phyloP scores from a whole-genome alignment of 2,113 vertebrate genomes.

The Podilymbus podiceps region DNA sequence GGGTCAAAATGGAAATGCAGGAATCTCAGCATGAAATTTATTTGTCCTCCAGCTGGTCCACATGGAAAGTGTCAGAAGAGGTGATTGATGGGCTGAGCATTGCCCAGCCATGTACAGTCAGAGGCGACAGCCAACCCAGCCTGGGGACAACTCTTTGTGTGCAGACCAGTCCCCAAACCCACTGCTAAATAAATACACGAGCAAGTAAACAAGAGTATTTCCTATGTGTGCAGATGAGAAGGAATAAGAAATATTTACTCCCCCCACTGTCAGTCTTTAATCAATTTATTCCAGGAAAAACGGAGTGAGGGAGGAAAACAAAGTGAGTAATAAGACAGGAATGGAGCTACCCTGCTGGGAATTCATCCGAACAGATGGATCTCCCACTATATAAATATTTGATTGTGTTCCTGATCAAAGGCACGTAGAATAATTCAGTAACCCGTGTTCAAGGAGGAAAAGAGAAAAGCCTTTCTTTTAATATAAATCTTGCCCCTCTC shows the following conservation, averaged over 20 bases:
- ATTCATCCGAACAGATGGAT: not conserved
- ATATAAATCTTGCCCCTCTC: not conserved
- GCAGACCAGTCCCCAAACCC: not conserved
- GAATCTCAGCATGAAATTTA: not conserved
- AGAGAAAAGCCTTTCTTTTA: not conserved
- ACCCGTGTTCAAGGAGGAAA: not conserved
- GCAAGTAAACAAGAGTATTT: not conserved
- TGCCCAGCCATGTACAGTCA: not conserved
- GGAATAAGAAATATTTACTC: not conserved
- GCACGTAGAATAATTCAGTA: not conserved
- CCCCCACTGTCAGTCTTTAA: not conserved
- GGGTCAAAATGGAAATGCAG: not conserved
- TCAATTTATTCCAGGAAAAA: not conserved
- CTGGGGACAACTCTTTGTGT: not conserved
- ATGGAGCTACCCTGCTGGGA: not conserved
- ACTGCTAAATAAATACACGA: not conserved
- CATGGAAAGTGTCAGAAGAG: not conserved
- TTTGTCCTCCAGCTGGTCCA: not conserved
- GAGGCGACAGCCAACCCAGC: not conserved
- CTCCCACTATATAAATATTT: constrained; percentile 1
- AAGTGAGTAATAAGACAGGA: not conserved
- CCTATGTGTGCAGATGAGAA: not conserved
- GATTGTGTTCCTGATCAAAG: not conserved
- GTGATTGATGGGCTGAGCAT: not conserved
- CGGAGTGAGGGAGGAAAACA: not conserved